phyloP scores from a whole-genome alignment of 2,888 invertebrate genomes.

The Azorinus chamasolen region DNA sequence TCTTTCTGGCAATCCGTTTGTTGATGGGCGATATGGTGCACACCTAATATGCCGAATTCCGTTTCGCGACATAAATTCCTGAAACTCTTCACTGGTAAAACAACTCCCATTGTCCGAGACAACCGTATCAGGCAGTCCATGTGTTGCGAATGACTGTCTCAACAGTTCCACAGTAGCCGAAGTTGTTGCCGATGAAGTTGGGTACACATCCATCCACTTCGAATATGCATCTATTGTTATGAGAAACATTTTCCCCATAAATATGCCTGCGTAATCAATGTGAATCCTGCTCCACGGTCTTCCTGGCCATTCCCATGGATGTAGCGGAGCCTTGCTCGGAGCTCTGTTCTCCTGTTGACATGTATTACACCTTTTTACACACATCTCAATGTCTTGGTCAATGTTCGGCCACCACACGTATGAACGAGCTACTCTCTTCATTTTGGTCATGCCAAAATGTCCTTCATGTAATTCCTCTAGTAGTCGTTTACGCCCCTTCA shows the following conservation, averaged over 20 bases:
- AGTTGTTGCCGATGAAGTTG: slow-evolving; percentile 37
- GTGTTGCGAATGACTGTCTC: slow-evolving; percentile 52
- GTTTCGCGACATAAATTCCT: slow-evolving; percentile 44
- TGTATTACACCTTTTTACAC: slow-evolving; percentile 22
- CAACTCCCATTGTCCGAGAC: slow-evolving; percentile 67
- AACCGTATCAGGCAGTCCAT: slow-evolving; percentile 54
- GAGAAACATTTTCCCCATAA: slow-evolving; percentile 52
- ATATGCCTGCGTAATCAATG: slow-evolving; percentile 66
- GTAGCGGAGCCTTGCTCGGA: slow-evolving; percentile 65
- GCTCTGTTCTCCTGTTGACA: slow-evolving; percentile 56
- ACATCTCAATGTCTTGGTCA: slow-evolving; percentile 48
- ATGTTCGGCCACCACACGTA: slow-evolving; percentile 70
- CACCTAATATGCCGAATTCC: slow-evolving; percentile 39
- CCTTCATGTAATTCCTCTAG: slow-evolving; percentile 28
- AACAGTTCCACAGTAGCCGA: slow-evolving; percentile 48
- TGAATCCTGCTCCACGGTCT: slow-evolving; percentile 67
- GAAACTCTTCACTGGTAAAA: slow-evolving; percentile 64
- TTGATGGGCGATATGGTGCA: slow-evolving; percentile 66
- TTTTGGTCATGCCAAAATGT: slow-evolving; percentile 62
- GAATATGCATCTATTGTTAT: slow-evolving; percentile 59
- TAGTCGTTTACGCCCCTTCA: neutral
- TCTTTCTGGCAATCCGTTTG: slow-evolving; percentile 33
- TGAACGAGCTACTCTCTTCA: slow-evolving; percentile 63
- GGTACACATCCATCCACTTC: slow-evolving; percentile 56
- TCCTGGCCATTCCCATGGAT: slow-evolving; percentile 56